Percentiles rank a stretch among this genome's conserved stretches.
phyloP scores from a whole-genome alignment of 2,113 vertebrate genomes.

The Leuciscus idus region DNA sequence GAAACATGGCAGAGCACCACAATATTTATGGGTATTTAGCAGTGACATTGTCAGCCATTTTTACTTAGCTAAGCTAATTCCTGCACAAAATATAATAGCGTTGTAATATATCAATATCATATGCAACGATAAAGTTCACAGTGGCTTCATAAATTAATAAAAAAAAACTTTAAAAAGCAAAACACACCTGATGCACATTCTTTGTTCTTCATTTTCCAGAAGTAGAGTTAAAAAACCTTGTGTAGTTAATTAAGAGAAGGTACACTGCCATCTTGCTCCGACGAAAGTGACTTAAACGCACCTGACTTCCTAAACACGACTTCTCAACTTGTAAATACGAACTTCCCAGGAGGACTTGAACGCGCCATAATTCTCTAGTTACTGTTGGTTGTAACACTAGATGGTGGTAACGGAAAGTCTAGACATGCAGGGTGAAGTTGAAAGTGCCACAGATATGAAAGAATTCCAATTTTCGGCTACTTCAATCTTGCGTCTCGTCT shows the following conservation, averaged over 20 bases:
- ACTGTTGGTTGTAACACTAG: conserved; percentile 43
- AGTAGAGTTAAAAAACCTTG: background rate
- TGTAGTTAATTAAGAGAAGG: no score
- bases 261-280: no score
- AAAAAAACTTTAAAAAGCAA: background rate
- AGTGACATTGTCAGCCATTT: background rate
- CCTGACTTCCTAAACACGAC: no score
- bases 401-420: conserved; percentile 31
- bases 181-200: background rate
- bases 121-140: background rate
- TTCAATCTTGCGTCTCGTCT: conserved; percentile 17
- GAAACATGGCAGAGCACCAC: background rate
- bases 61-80: background rate
- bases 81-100: background rate
- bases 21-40: background rate
- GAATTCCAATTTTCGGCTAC: conserved; percentile 9
- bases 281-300: no score
- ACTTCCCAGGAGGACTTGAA: no score
- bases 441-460: conserved; percentile 1
- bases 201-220: background rate
- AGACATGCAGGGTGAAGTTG: background rate
- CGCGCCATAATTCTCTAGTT: background rate
- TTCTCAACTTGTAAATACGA: no score
- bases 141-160: background rate
- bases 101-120: background rate